A percentile compares a stretch with the other conserved stretches of the same genome.
These are phyloP conservation scores for Pongo abelii DNA, from an alignment of 2,113 vertebrate species.

Conservation along the genomic window DNA sequence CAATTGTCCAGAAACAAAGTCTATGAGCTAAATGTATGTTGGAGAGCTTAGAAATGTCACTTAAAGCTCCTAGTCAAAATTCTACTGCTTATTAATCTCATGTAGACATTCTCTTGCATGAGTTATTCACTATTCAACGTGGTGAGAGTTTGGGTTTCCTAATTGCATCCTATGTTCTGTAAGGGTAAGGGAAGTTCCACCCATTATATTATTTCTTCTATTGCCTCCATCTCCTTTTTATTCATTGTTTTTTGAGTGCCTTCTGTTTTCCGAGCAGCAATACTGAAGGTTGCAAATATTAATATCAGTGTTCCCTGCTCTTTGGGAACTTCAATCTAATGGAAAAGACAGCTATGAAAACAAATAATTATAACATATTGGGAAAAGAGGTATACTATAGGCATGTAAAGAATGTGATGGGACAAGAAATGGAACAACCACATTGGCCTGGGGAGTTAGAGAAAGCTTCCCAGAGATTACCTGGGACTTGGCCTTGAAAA, in stretches of 20 bases:
- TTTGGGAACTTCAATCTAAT: constrained; percentile 13
- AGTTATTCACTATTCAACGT: not conserved
- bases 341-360: not conserved
- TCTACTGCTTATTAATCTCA: not conserved
- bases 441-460: not conserved
- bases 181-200: not conserved
- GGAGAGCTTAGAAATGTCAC: not conserved
- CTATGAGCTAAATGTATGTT: not conserved
- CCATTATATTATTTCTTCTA: not conserved
- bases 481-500: not conserved
- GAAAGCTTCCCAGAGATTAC: not conserved
- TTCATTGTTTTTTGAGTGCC: not conserved
- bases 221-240: not conserved
- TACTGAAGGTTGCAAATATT: not conserved
- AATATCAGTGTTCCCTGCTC: not conserved
- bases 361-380: not conserved
- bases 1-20: not conserved
- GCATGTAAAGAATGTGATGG: not conserved
- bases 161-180: not conserved
- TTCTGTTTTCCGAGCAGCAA: not conserved
- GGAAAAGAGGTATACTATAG: not conserved
- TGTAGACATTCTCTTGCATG: not conserved
- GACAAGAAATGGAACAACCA: not conserved
- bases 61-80: not conserved
- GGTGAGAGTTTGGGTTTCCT: not conserved